Base-by-base conservation (phyloP, 2,797 vertebrate species). In the Lophius americanus region DNA sequence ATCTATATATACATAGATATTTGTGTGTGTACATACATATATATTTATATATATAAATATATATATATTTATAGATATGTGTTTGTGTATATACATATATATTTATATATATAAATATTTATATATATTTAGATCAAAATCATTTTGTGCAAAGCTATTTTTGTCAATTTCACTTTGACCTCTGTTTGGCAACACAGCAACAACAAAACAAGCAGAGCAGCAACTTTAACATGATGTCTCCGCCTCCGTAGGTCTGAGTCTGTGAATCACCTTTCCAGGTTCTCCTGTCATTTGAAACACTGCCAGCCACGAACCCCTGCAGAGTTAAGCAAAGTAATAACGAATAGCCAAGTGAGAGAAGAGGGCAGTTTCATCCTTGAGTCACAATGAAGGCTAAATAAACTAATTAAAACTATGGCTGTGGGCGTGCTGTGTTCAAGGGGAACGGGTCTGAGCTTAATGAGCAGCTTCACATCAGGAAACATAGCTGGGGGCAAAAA, bases 351-450 rank as follows among this genome's bases (percentile, higher is more conserved):
- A 83, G 75, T 85, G 78, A 51, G 68, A 66, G 76, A 86, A 75
- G 79, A 91, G 84, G 89, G 83, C 80, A 83, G 82, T 68, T 81
- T 86, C 79, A 85, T 91, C 79, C 84, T 82, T 85, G 84, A 90
- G 88, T 88, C 84, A 86, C 75, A 81, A 88, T 72, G 81, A 89
- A 81, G 81, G 83, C 89, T 90, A 91, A 90, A 91, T 88, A 91
- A 92, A 92, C 91, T 88, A 92, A 93, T 94, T 93, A 92, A 87
- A 88, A 92, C 84, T 84, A 90, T 91, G 82, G 83, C 91, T 89
- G 53, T 76, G 47, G 92, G 91, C 88, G 23, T 78, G 88, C 86
- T 85, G 85, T 79, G 85, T 92, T 90, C 82, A 92, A 91, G 91
- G 91, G 89, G 88, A 92, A 92, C 86, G 82, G 78, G 89, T 89